Percentiles rank a stretch among this genome's conserved stretches.
Evolutionary conservation across 2,888 invertebrate genomes (phyloP).

Genomic region (Pterostichus madidus): DNA sequence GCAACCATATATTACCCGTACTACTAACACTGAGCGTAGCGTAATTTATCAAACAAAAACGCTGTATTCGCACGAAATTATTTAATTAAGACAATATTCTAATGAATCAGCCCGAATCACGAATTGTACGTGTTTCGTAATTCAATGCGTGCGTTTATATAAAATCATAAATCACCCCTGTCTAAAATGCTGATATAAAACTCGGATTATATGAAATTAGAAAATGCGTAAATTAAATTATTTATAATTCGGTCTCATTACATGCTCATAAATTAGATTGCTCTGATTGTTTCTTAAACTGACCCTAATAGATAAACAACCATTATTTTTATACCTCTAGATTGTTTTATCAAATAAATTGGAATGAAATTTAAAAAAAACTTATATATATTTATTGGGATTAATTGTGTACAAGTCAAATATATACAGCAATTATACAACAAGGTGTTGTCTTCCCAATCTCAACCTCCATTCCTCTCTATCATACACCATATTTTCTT

Average conservation of each 20-base stretch:
- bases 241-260: conserved; percentile 34
- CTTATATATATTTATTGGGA: too few species aligned
- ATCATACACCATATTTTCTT: too few species aligned
- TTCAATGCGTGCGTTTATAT: conserved; percentile 39
- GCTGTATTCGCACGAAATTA: conserved; percentile 57
- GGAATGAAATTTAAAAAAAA: too few species aligned
- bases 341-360: too few species aligned
- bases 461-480: too few species aligned
- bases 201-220: conserved; percentile 23
- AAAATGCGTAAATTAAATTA: conserved; percentile 26
- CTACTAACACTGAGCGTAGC: conserved; percentile 37
- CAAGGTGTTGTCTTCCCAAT: too few species aligned
- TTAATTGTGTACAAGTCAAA: too few species aligned
- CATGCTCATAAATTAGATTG: conserved; percentile 15
- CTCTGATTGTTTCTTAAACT: background rate
- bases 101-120: conserved; percentile 44
- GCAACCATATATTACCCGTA: conserved; percentile 35
- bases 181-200: conserved; percentile 31
- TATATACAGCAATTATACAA: too few species aligned
- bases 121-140: conserved; percentile 48
- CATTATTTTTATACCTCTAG: too few species aligned
- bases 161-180: conserved; percentile 44
- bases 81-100: conserved; percentile 62
- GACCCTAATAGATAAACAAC: background rate
- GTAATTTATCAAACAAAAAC: conserved; percentile 59